A percentile compares a stretch with the other conserved stretches of the same genome.
phyloP scores from a whole-genome alignment of 2,113 vertebrate species.

The Regulus satrapa region DNA sequence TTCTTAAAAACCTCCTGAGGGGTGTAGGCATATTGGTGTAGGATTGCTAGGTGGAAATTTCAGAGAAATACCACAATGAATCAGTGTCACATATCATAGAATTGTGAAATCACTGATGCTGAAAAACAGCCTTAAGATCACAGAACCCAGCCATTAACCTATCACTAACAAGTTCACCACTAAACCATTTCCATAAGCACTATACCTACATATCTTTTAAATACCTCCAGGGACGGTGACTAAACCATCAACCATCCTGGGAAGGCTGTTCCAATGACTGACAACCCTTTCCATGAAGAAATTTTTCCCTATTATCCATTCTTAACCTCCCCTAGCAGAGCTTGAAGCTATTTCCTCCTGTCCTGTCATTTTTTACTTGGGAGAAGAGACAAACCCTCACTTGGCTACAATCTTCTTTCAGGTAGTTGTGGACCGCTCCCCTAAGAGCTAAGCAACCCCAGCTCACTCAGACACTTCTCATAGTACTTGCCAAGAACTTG shows the following conservation, averaged over 20 bases:
- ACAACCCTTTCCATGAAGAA: neutral
- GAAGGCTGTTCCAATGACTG: neutral
- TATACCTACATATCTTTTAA: neutral
- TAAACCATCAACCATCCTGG: neutral
- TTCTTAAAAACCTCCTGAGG: neutral
- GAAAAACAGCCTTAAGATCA: neutral
- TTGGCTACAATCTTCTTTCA: too few relatives aligned
- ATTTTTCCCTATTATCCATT: neutral
- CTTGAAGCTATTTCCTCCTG: neutral
- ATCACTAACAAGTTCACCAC: neutral
- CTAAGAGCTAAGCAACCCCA: neutral
- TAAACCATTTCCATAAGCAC: neutral
- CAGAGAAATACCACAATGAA: neutral
- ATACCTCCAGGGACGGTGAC: neutral
- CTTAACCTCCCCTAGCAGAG: neutral
- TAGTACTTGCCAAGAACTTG: neutral
- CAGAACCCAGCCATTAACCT: neutral
- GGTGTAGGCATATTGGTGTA: neutral
- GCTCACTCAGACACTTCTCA: neutral
- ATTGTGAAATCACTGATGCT: neutral
- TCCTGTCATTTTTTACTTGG: neutral
- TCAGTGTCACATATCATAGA: neutral
- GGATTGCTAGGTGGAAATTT: neutral
- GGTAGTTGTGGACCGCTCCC: neutral
- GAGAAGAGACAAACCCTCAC: neutral